A percentile compares a stretch with the other conserved stretches of the same genome.
Conservation (phyloP, 2,113 vertebrate species). For the Anoura caudifer region DNA sequence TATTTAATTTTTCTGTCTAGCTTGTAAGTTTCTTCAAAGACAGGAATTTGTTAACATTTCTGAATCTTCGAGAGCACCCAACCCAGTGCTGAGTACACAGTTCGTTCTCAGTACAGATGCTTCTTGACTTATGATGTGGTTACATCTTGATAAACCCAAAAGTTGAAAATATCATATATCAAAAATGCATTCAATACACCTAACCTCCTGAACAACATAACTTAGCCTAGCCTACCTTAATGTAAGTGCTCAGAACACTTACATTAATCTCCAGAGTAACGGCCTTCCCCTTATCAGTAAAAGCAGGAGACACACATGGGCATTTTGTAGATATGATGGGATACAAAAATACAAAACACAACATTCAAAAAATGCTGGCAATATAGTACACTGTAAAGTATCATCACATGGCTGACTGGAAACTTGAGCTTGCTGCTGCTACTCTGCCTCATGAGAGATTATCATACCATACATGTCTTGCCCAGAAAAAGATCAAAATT, state of each 20-base stretch:
- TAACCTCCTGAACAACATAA: neutral
- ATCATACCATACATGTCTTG: too few species aligned
- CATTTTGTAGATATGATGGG: neutral
- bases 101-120: neutral
- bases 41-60: slow-evolving; percentile 6
- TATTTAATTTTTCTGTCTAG: neutral
- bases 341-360: neutral
- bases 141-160: neutral
- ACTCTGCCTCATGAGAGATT: too few species aligned
- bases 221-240: neutral
- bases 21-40: neutral
- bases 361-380: neutral
- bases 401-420: neutral
- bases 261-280: neutral
- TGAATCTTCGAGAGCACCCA: neutral
- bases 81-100: neutral
- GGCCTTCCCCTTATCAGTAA: neutral
- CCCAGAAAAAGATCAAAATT: neutral
- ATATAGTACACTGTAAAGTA: neutral
- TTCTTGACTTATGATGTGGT: neutral
- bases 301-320: neutral
- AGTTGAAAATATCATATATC: neutral
- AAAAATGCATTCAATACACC: neutral
- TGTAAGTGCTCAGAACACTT: neutral
- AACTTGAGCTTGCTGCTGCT: neutral